Conservation (phyloP, 53 echinoderm and acorn worm species). For the Hippasteria phrygiana region DNA sequence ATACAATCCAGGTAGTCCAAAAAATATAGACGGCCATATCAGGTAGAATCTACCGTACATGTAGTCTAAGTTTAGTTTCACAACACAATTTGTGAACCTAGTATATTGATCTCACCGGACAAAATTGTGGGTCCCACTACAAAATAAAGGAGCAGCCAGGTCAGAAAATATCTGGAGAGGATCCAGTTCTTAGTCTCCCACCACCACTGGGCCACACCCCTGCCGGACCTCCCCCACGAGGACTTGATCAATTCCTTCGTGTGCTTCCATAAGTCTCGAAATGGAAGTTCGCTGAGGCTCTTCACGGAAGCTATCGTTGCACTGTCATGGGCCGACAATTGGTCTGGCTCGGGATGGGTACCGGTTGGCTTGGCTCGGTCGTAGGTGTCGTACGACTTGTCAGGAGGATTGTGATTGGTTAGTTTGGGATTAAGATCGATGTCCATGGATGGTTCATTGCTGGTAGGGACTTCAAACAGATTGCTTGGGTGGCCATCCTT, state of each 20-base stretch:
- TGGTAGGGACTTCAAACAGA: background rate
- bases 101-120: slow-evolving; percentile 33
- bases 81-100: background rate
- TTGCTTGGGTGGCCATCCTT: background rate
- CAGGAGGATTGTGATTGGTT: background rate
- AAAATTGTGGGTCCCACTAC: slow-evolving; percentile 14
- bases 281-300: slow-evolving; percentile 50
- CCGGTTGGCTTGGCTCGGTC: slow-evolving; percentile 9
- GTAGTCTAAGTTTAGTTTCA: no score
- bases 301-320: background rate
- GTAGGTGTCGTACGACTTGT: slow-evolving; percentile 11
- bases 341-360: background rate
- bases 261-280: slow-evolving; percentile 54
- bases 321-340: background rate
- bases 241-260: slow-evolving; percentile 36
- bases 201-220: background rate
- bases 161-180: slow-evolving; percentile 62
- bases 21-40: no score
- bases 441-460: slow-evolving; percentile 11
- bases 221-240: slow-evolving; percentile 35
- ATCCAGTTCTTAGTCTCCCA: slow-evolving; percentile 47
- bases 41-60: no score
- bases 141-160: slow-evolving; percentile 55
- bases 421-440: background rate
- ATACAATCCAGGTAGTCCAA: no score